phyloP scores from a whole-genome alignment of 2,888 invertebrate species.

The Dasypogon diadema region DNA sequence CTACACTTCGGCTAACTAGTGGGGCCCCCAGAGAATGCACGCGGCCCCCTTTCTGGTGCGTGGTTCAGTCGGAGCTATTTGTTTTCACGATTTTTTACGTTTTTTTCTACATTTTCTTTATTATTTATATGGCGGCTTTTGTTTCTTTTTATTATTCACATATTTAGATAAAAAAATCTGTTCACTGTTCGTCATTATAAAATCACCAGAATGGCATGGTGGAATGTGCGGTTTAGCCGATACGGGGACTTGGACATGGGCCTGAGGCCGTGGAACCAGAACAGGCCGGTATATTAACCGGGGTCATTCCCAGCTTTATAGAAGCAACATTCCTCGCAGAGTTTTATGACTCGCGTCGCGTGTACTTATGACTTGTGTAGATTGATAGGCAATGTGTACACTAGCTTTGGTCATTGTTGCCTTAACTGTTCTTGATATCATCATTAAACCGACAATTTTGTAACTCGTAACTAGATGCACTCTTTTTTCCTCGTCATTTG shows the following conservation, averaged over 20 bases:
- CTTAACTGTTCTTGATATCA: neutral
- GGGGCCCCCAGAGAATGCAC: neutral
- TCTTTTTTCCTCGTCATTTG: neutral
- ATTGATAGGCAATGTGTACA: neutral
- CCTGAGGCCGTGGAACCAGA: neutral
- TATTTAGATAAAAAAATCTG: slow-evolving; percentile 28
- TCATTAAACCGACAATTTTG: neutral
- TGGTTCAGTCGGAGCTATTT: slow-evolving; percentile 17
- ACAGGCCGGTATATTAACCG: neutral
- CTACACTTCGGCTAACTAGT: neutral
- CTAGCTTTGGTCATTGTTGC: neutral
- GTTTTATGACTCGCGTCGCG: slow-evolving; percentile 42
- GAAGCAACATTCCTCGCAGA: slow-evolving; percentile 33
- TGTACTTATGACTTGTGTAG: slow-evolving; percentile 19
- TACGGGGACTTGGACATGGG: neutral
- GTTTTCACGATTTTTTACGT: slow-evolving; percentile 22
- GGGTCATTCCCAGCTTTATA: slow-evolving; percentile 44
- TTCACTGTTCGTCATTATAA: slow-evolving; percentile 24
- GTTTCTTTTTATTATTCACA: slow-evolving; percentile 42
- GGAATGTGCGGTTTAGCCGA: slow-evolving; percentile 5
- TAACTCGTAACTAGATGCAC: slow-evolving; percentile 3
- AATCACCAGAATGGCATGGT: slow-evolving; percentile 11
- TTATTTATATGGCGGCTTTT: slow-evolving; percentile 42
- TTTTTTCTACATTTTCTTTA: slow-evolving; percentile 32
- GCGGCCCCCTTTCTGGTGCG: slow-evolving; percentile 34